Conservation (phyloP, 2,113 vertebrate genomes). For the Natator depressus region DNA sequence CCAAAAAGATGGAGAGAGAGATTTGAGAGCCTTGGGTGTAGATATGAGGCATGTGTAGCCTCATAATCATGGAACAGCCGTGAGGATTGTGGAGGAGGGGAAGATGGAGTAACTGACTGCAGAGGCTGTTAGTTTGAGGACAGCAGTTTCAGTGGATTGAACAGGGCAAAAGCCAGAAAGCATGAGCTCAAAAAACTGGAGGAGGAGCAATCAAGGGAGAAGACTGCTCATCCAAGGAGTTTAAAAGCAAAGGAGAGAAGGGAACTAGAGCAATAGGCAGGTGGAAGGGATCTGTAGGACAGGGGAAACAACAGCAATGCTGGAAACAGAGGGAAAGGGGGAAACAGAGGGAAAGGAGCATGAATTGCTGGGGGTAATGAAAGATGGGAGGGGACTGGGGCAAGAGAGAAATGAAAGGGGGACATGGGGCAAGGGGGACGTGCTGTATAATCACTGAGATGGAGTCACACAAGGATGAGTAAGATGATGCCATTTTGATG, state of each 20-base stretch:
- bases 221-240: not conserved
- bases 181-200: not conserved
- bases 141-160: not conserved
- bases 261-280: not conserved
- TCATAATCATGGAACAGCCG: not conserved
- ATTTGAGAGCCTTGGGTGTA: not conserved
- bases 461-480: fast-evolving
- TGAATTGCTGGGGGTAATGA: not conserved
- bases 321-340: not conserved
- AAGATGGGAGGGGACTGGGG: not conserved
- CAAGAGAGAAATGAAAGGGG: slow-evolving; percentile 47
- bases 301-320: not conserved
- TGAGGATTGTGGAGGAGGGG: not conserved
- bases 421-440: not conserved
- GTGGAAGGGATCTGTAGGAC: not conserved
- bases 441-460: not conserved
- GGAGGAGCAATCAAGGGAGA: not conserved
- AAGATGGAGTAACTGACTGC: not conserved
- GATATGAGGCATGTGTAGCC: not conserved
- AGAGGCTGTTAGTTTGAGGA: not conserved
- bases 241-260: not conserved
- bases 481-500: not conserved
- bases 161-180: not conserved
- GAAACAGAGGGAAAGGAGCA: not conserved
- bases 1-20: not conserved